Conservation (phyloP, 2,113 vertebrate genomes). For the Myotis davidii region DNA sequence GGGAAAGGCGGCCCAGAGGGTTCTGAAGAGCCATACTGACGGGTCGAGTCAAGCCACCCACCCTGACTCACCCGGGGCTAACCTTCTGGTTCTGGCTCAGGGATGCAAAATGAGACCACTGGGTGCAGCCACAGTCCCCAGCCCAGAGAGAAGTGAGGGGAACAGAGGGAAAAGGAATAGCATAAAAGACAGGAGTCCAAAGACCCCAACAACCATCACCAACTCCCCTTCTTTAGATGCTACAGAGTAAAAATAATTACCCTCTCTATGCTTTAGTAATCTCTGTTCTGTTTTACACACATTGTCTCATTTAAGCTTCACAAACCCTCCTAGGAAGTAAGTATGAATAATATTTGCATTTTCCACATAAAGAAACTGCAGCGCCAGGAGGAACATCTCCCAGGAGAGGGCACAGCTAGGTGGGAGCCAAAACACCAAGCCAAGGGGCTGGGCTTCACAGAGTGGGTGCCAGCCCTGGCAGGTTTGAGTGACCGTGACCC, state of each 20-base stretch:
- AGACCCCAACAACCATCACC: neutral
- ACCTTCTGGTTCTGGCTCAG: neutral
- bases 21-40: neutral
- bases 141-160: neutral
- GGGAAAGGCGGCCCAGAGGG: neutral
- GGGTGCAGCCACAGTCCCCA: neutral
- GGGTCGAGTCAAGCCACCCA: neutral
- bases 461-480: neutral
- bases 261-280: neutral
- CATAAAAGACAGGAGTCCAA: neutral
- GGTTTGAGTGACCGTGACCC: neutral
- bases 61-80: accelerated
- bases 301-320: neutral
- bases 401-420: neutral
- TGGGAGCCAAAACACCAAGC: neutral
- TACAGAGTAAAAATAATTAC: neutral
- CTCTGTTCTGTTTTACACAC: accelerated
- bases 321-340: neutral
- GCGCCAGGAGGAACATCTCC: neutral
- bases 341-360: neutral
- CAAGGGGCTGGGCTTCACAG: neutral
- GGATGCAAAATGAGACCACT: too few relatives aligned
- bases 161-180: neutral
- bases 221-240: neutral
- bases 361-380: neutral